Conservation (phyloP, 2,113 vertebrate species). For the Columba janthina region DNA sequence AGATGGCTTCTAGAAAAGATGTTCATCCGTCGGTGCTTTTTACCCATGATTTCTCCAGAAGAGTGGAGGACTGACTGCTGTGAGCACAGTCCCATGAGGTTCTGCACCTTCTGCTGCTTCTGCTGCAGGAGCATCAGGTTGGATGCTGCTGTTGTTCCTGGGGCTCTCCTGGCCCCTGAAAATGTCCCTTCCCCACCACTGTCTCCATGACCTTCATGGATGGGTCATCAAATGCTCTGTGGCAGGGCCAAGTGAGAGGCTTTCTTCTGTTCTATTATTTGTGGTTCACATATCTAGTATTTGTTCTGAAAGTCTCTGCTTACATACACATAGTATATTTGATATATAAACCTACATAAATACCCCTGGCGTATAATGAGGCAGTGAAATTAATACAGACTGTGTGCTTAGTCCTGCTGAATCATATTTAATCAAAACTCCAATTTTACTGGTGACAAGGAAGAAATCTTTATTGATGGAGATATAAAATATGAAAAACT, state of each 20-base stretch:
- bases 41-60: neutral
- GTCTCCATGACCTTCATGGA: neutral
- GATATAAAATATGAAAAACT: conserved; percentile 47
- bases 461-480: conserved; percentile 40
- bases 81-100: neutral
- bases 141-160: neutral
- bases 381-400: conserved; percentile 32
- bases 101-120: neutral
- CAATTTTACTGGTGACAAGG: conserved; percentile 19
- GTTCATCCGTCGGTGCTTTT: neutral
- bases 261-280: neutral
- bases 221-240: neutral
- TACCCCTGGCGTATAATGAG: neutral
- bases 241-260: neutral
- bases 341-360: conserved; percentile 42
- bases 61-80: neutral
- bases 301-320: conserved; percentile 5
- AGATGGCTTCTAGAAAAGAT: neutral
- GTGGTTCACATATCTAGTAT: neutral
- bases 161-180: neutral
- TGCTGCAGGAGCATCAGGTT: neutral
- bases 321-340: conserved; percentile 26
- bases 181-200: neutral
- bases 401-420: neutral
- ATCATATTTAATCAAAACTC: conserved; percentile 54